Conservation (phyloP, 1,140 invertebrate genomes). For the Drosophila jambulina region DNA sequence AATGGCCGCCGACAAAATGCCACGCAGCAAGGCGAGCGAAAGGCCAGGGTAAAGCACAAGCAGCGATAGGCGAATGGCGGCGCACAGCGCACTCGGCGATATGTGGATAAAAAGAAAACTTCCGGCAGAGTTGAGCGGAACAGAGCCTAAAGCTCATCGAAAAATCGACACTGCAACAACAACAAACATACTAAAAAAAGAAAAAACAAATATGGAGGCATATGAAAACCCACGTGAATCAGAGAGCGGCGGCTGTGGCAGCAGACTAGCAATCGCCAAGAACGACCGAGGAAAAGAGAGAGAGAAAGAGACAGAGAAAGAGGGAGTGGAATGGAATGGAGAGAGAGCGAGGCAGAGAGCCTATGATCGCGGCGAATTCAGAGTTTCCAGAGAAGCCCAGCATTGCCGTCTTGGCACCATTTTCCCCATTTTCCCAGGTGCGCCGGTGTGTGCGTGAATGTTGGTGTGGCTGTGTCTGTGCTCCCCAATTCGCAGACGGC, state of each 20-base stretch:
- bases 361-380: conserved; percentile 75
- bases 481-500: conserved; percentile 30
- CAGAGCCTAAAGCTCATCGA: conserved; percentile 51
- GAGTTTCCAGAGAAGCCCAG: conserved; percentile 61
- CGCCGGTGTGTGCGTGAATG: conserved; percentile 36
- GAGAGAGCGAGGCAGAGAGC: conserved; percentile 41
- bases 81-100: conserved; percentile 43
- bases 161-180: conserved; percentile 58
- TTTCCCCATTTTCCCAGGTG: conserved; percentile 59
- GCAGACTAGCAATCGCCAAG: conserved; percentile 44
- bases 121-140: conserved; percentile 59
- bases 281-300: conserved; percentile 40
- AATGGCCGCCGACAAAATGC: conserved; percentile 79
- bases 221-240: conserved; percentile 79
- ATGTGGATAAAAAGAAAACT: conserved; percentile 80
- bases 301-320: conserved; percentile 21
- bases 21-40: conserved; percentile 59
- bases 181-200: conserved; percentile 16
- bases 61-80: conserved; percentile 58
- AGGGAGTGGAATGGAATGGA: conserved; percentile 29
- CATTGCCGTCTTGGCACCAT: conserved; percentile 43
- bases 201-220: conserved; percentile 20
- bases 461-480: conserved; percentile 31
- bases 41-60: conserved; percentile 62
- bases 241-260: conserved; percentile 58